A percentile compares a stretch with the other conserved stretches of the same genome.
Evolutionary conservation across 2,113 vertebrate species (phyloP).

Genomic region (Pontoporia blainvillei): DNA sequence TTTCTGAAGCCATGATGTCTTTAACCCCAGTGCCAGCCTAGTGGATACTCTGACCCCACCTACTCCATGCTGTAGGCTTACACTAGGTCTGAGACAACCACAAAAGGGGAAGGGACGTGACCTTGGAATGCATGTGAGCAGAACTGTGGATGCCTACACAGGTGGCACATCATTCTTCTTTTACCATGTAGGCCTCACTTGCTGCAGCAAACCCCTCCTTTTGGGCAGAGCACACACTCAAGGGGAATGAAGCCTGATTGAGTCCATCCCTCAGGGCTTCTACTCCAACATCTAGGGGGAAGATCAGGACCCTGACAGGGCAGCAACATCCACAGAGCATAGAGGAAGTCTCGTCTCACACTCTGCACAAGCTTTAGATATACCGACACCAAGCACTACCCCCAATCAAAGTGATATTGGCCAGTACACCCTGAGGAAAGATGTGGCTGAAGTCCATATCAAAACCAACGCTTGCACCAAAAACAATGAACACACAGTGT

Average conservation of each 20-base stretch:
- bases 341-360: not conserved
- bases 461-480: not conserved
- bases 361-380: not conserved
- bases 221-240: not conserved
- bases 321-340: not conserved
- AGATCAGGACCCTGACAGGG: not conserved
- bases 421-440: not conserved
- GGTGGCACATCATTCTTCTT: not conserved
- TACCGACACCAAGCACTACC: accelerated
- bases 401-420: not conserved
- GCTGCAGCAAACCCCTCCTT: not conserved
- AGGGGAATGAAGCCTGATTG: not conserved
- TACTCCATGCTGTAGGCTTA: not conserved
- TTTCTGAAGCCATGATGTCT: too few species aligned
- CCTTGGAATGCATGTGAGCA: not conserved
- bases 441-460: not conserved
- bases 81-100: accelerated
- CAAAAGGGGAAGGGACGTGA: not conserved
- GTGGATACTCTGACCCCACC: accelerated
- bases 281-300: accelerated
- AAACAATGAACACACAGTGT: too few species aligned
- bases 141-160: accelerated
- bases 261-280: not conserved
- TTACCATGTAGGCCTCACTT: not conserved
- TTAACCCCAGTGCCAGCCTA: not conserved